These are phyloP conservation scores for Trematomus bernacchii DNA, from an alignment of 2,797 vertebrate genomes.

Conservation along the genomic window DNA sequence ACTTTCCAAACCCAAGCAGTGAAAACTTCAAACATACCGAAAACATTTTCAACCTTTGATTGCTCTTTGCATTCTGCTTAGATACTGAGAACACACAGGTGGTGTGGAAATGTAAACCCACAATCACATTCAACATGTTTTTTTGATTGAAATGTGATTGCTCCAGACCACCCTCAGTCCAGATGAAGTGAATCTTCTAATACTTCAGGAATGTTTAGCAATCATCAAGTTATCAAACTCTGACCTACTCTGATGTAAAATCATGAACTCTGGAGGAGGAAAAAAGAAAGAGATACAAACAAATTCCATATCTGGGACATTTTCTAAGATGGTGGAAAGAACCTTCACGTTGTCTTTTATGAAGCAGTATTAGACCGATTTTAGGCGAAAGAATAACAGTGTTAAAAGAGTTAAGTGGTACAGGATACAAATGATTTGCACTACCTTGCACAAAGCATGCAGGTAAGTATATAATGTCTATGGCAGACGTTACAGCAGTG, in stretches of 20 bases:
- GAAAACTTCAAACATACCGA: constrained; percentile 38
- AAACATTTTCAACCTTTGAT: constrained; percentile 16
- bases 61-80: constrained; percentile 18
- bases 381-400: background rate
- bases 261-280: constrained; percentile 36
- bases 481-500: constrained; percentile 29
- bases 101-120: constrained; percentile 24
- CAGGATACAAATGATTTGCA: constrained; percentile 21
- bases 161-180: constrained; percentile 78
- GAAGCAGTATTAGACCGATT: constrained; percentile 1
- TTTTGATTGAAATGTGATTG: constrained; percentile 57
- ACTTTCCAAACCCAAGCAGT: constrained; percentile 11
- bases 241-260: constrained; percentile 66
- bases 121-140: constrained; percentile 44
- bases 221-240: constrained; percentile 67
- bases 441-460: constrained; percentile 19
- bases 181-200: constrained; percentile 84
- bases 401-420: background rate
- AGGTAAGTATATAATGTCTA: constrained; percentile 1
- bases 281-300: constrained; percentile 47
- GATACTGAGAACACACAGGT: constrained; percentile 36
- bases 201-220: constrained; percentile 79
- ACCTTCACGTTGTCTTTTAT: constrained; percentile 18
- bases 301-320: constrained; percentile 35
- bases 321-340: constrained; percentile 36